Percentiles rank a stretch among this genome's conserved stretches.
Conservation (phyloP, 2,888 invertebrate genomes). For the Chrysodeixis includens region DNA sequence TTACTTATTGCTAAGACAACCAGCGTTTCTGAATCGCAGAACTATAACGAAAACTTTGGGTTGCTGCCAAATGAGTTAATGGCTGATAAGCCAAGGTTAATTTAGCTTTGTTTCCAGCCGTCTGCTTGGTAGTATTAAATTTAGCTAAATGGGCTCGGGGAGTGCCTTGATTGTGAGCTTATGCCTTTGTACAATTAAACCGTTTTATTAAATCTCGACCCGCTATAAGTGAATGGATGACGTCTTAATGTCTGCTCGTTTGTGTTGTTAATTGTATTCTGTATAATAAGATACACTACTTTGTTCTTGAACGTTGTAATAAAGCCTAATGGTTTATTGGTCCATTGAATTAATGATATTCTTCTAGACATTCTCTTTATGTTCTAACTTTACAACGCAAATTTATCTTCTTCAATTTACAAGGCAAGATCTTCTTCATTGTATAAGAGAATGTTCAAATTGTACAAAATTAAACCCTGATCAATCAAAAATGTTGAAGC, state of each 20-base stretch:
- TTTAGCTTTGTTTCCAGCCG: slow-evolving; percentile 71
- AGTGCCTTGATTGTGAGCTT: slow-evolving; percentile 57
- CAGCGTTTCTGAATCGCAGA: slow-evolving; percentile 55
- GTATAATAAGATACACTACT: not conserved
- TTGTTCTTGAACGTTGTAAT: not conserved
- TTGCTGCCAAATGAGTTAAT: slow-evolving; percentile 77
- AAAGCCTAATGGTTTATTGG: not conserved
- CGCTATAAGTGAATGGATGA: slow-evolving; percentile 7
- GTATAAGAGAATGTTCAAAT: too few relatives aligned
- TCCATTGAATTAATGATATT: not conserved
- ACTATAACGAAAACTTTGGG: slow-evolving; percentile 69
- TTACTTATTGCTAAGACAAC: slow-evolving; percentile 63
- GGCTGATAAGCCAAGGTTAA: slow-evolving; percentile 81
- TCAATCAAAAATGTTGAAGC: too few relatives aligned
- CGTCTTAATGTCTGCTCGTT: not conserved
- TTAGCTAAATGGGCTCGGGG: slow-evolving; percentile 56
- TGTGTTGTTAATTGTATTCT: not conserved
- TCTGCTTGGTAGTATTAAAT: slow-evolving; percentile 62
- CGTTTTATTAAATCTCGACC: slow-evolving; percentile 24
- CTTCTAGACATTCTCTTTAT: not conserved
- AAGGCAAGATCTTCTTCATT: too few relatives aligned
- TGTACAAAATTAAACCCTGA: too few relatives aligned
- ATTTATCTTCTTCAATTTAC: not conserved
- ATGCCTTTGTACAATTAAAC: slow-evolving; percentile 50
- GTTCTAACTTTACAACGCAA: not conserved